Evolutionary conservation across 2,113 vertebrate species (phyloP), one percentile per base, ranked within the genome.

Genomic region (Aptenodytes forsteri): DNA sequence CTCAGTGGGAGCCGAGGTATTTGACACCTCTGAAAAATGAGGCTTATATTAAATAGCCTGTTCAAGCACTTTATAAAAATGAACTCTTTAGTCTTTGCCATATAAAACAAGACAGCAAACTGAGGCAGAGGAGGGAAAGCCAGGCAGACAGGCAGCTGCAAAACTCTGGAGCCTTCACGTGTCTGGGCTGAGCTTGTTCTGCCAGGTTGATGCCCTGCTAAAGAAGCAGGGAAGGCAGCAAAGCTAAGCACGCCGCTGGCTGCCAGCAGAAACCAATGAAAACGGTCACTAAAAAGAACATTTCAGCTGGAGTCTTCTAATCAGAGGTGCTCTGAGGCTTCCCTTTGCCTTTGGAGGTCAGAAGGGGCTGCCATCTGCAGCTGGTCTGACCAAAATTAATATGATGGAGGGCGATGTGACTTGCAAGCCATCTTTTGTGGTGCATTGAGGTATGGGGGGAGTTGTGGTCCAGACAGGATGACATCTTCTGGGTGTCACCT

Each of bases 381-480:
- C 29, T 84, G 27, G 8, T 54, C 56, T 23, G 52, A 23, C 34
- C 70, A 85, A 72, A 89, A 65, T 56, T 22, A 32, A 10, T 10
- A 5, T 16, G 56, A 61, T 0, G 0, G 40, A 64, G 40, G 30
- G 36, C 4, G 3, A 0, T 1, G 7, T 62, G 79, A 47, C 42
- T 70, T 42, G 25, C 54, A 59, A 78, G 20, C 22, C 42, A 12
- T 8, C 21, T 79, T 84, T 79, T 78, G 46, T 58, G 44, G 22
- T 73, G 9, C 34, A 12, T 21, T 36, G 32, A 55, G 36, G 21
- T 61, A 7, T 11, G 3, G 5, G 26, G 56, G 17, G 3, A 73
- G 40, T 9, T 62, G 10, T 5, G 13, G 30, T 81, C 64, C 46
- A 38, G 36, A 12, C 3, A 46, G 29, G 38, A 20, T 66, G 50